Evolutionary conservation across 2,888 invertebrate species (phyloP), one percentile per base, ranked within the genome.

Genomic region (Eupithecia inturbata): DNA sequence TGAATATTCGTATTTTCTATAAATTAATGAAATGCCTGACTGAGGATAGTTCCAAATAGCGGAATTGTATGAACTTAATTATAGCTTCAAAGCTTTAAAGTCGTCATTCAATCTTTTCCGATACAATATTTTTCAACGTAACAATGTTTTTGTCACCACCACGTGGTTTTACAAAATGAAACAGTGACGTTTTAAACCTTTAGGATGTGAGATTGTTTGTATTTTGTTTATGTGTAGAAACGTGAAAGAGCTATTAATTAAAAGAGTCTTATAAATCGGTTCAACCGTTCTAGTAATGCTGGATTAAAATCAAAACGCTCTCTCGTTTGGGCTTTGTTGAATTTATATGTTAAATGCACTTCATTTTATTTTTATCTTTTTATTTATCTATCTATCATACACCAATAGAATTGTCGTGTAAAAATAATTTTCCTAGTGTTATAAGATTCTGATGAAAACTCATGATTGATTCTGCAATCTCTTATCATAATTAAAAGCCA

Each of bases 1-100:
- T 68, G 68, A 68, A 74, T 68, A 62, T 31, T 53, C 31, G 39
- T 64, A 45, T 64, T 41, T 64, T 68, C 57, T 39, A 71, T 57
- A 57, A 74, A 74, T 74, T 22, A 57, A 57, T 57, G 57, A 26
- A 57, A 57, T 57, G 22, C 49, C 22, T 53, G 10, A 45, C n/a
- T 53, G 49, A 5, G 9, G 53, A 26, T 57, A 26, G 57, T 57
- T 57, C 26, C 12, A 26, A 57, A 57, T 57, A 57, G 14, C 22
- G 2, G 12, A 14, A 57, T 26, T 5, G 57, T 26, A 12, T 5
- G 22, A 12, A 26, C 12, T 26, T 14, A 22, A 57, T 26, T 57
- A 53, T 12, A 26, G 53, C 22, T 53, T 9, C n/a, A 10, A 53
- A 22, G 10, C 7, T 3, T 10, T 9, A 22, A 10, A 6, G 22